Conservation (phyloP, 1,140 invertebrate species). For the Calliopsis andreniformis region DNA sequence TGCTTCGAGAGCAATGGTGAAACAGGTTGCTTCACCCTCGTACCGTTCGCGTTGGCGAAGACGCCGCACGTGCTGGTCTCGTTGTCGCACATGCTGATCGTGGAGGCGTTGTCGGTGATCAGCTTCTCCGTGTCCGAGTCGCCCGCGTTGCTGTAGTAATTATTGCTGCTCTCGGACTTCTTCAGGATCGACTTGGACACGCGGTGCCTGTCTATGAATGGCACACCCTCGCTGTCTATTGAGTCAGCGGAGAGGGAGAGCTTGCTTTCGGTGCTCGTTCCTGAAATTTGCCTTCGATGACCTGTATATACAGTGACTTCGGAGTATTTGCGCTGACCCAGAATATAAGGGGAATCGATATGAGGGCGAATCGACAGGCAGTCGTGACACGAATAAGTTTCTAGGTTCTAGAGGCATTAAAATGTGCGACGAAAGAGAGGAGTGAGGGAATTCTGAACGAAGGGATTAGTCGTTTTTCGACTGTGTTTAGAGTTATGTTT, state of each 20-base stretch:
- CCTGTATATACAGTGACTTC: conserved; percentile 15
- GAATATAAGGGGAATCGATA: conserved; percentile 30
- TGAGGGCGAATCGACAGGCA: neutral
- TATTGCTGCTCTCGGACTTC: conserved; percentile 85
- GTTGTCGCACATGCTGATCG: conserved; percentile 80
- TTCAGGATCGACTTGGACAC: conserved; percentile 90
- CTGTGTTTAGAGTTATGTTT: too few relatives aligned
- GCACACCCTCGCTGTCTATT: conserved; percentile 84
- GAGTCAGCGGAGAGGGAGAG: conserved; percentile 88
- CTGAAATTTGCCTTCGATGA: conserved; percentile 76
- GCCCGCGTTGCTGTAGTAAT: conserved; percentile 78
- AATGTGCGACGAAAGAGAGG: too few relatives aligned
- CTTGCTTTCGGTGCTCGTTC: conserved; percentile 83
- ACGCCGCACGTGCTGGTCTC: conserved; percentile 73
- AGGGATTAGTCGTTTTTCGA: too few relatives aligned
- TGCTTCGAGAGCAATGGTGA: conserved; percentile 75
- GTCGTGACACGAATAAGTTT: conserved; percentile 5
- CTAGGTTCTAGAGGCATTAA: neutral
- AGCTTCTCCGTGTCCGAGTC: conserved; percentile 90
- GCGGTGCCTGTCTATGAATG: conserved; percentile 84
- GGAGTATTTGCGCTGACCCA: conserved; percentile 38
- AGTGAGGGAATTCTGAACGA: too few relatives aligned
- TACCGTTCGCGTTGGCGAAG: conserved; percentile 74
- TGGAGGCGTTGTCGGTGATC: conserved; percentile 85
- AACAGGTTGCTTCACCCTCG: conserved; percentile 66